phyloP scores from a whole-genome alignment of 2,113 vertebrate genomes.

The Piliocolobus tephrosceles region DNA sequence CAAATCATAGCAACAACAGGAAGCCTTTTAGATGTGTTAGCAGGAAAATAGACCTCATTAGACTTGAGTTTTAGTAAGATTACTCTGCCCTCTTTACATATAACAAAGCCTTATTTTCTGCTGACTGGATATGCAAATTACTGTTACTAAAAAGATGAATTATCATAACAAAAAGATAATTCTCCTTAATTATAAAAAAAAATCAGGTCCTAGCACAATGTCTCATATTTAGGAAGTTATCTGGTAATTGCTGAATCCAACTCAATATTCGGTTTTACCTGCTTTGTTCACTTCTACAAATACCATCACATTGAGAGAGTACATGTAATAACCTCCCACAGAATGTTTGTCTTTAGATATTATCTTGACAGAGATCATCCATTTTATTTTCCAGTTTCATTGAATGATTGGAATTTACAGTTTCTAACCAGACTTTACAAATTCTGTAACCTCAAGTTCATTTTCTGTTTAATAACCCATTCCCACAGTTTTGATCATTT shows the following conservation, averaged over 20 bases:
- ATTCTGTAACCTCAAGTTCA: background rate
- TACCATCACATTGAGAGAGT: background rate
- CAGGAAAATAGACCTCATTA: background rate
- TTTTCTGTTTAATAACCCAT: background rate
- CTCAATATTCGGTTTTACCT: background rate
- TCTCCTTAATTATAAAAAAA: background rate
- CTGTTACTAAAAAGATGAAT: background rate
- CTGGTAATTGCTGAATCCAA: background rate
- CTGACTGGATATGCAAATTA: background rate
- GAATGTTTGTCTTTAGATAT: background rate
- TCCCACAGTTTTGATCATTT: background rate
- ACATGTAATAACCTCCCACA: background rate
- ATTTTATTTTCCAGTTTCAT: background rate
- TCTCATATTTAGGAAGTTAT: background rate
- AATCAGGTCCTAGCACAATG: background rate
- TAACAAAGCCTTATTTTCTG: background rate
- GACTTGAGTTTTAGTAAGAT: background rate
- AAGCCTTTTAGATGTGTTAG: background rate
- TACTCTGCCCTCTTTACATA: background rate
- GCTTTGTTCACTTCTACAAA: background rate
- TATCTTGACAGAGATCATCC: background rate
- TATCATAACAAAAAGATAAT: background rate
- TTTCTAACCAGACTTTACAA: slow-evolving; percentile 2
- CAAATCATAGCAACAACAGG: background rate
- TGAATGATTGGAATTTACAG: background rate